These are phyloP conservation scores for Drosophila colorata DNA, from an alignment of 2,888 invertebrate species.

Conservation along the genomic window DNA sequence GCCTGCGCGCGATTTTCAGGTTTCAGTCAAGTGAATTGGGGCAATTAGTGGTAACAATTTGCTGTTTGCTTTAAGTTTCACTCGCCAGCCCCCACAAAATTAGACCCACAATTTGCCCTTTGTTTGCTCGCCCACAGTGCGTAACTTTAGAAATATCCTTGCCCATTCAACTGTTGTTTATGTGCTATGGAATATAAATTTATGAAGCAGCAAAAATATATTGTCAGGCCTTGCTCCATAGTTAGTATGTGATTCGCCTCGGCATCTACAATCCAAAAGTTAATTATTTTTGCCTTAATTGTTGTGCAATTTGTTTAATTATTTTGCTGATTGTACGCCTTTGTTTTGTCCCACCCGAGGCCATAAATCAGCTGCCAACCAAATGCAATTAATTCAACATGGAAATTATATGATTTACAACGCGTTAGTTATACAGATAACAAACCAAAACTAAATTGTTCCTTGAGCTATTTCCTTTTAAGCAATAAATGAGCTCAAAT, in stretches of 20 bases:
- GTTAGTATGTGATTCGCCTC: conserved; percentile 15
- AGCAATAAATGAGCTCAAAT: no score
- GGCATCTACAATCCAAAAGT: not conserved
- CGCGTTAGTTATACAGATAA: not conserved
- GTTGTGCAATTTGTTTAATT: conserved; percentile 43
- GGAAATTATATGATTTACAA: not conserved
- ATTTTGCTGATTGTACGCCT: conserved; percentile 21
- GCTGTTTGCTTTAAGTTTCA: conserved; percentile 71
- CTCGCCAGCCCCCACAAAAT: conserved; percentile 10
- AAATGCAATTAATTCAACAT: not conserved
- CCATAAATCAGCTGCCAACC: not conserved
- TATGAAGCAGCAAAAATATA: conserved; percentile 1
- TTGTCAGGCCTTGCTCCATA: not conserved
- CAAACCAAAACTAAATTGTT: not conserved
- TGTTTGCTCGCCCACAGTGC: conserved; percentile 17
- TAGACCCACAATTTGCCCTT: conserved; percentile 34
- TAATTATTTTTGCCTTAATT: conserved; percentile 34
- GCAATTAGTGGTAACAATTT: conserved; percentile 79
- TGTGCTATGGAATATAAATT: conserved; percentile 5
- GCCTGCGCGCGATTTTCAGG: conserved; percentile 13
- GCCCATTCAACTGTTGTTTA: conserved; percentile 4
- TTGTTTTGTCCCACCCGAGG: not conserved
- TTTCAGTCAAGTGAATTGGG: conserved; percentile 64
- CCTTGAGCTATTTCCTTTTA: no score
- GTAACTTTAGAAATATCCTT: conserved; percentile 15